phyloP scores from a whole-genome alignment of 1,140 invertebrate species.

The Pseudomyrmex dendroicus region DNA sequence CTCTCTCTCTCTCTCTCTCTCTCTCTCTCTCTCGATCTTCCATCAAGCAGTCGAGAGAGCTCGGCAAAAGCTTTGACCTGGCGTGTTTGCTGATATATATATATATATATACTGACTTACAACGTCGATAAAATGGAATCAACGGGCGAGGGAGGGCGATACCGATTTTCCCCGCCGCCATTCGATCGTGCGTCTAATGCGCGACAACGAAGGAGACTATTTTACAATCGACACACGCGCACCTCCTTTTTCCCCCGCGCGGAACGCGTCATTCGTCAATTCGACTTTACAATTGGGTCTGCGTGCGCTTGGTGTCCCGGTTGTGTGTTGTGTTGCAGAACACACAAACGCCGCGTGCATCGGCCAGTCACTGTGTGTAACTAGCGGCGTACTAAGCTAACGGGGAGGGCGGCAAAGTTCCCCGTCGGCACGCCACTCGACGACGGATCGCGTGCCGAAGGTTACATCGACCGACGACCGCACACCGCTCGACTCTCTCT shows the following conservation, averaged over 20 bases:
- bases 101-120: neutral
- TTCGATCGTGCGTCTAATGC: neutral
- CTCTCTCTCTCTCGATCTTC: constrained; percentile 23
- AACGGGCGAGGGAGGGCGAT: neutral
- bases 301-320: neutral
- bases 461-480: constrained; percentile 77
- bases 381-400: constrained; percentile 54
- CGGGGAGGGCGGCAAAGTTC: constrained; percentile 55
- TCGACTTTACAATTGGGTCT: constrained; percentile 17
- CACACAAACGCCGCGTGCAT: neutral
- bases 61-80: neutral
- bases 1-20: neutral
- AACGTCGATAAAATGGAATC: constrained; percentile 6
- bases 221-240: constrained; percentile 6
- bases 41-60: neutral
- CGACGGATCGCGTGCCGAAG: constrained; percentile 80
- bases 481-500: constrained; percentile 40
- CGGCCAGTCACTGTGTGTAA: constrained; percentile 48
- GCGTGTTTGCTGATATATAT: neutral
- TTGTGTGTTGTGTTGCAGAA: neutral
- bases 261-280: neutral
- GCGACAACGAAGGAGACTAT: neutral
- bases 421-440: constrained; percentile 72
- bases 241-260: no score
- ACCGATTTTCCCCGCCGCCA: neutral